Evolutionary conservation across 1,140 invertebrate genomes (phyloP).

Genomic region (Drosophila busckii): DNA sequence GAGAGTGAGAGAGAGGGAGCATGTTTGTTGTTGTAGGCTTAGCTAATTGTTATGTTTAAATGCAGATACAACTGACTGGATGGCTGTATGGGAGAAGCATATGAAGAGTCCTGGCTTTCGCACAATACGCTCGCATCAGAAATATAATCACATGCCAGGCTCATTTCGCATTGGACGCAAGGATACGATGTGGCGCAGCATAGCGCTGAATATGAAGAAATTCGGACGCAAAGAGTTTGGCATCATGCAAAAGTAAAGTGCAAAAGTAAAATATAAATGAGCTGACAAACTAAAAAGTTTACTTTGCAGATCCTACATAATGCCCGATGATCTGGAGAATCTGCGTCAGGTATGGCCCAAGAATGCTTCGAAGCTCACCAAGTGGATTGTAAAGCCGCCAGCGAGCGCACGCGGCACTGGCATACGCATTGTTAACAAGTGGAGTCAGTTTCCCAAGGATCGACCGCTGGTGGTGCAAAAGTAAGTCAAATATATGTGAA

Average conservation of each 20-base stretch:
- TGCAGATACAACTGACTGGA: slow-evolving; percentile 85
- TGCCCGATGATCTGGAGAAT: slow-evolving; percentile 91
- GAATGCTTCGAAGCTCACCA: slow-evolving; percentile 83
- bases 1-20: no score
- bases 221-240: slow-evolving; percentile 90
- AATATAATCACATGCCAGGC: slow-evolving; percentile 98
- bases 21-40: no score
- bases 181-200: slow-evolving; percentile 94
- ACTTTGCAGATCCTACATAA: slow-evolving; percentile 86
- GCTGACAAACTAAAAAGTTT: not conserved
- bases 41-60: no score
- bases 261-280: not conserved
- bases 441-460: slow-evolving; percentile 95
- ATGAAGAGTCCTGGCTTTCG: slow-evolving; percentile 89
- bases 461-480: slow-evolving; percentile 93
- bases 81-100: slow-evolving; percentile 90
- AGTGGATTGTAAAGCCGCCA: slow-evolving; percentile 92
- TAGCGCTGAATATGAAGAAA: slow-evolving; percentile 87
- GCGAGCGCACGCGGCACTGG: slow-evolving; percentile 97
- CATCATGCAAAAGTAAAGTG: slow-evolving; percentile 88
- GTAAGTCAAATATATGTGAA: slow-evolving; percentile 7
- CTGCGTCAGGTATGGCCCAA: slow-evolving; percentile 93
- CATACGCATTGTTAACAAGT: slow-evolving; percentile 95
- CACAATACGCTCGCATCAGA: slow-evolving; percentile 91
- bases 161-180: slow-evolving; percentile 98